Base-by-base conservation (phyloP, 2,888 invertebrate genomes). In the Drosophila basisetae region DNA sequence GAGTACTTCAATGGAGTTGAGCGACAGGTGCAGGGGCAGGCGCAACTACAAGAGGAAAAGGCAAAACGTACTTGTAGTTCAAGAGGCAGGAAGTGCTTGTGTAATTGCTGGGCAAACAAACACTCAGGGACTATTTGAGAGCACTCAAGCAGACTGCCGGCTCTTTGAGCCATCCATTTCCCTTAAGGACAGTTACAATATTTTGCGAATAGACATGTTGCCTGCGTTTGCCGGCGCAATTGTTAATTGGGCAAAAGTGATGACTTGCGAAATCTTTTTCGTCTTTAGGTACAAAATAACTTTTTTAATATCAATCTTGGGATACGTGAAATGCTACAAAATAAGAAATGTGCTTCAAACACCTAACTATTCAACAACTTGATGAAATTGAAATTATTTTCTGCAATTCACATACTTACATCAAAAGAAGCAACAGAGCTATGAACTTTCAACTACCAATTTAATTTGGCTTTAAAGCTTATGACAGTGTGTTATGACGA, bases 21-120 rank as follows among this genome's bases (percentile, higher is more conserved):
- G 37, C 35, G 37, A 37, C 47, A 16, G 56, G 61, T 63, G 16
- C 41, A 50, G 58, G 18, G 39, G 47, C 28, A 39, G n/a, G 10
- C 22, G 16, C n/a, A 53, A 28, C 9, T 18, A 22, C 7, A 50
- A 65, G 41, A 56, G 55, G 39, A 39, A 30, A 53, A 53, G 49
- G 31, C 50, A 53, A 49, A 28, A 60, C 60, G 60, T 52, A 63
- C 59, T 63, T 35, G 31, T 18, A 33, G 33, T 62, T 62, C 25
- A 55, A 77, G 69, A 33, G 63, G 22, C 58, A 62, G 65, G 50
- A 75, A 78, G 75, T 70, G 70, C 72, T 75, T 66, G 53, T 59
- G 65, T 80, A 80, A 81, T 80, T 80, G 78, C 64, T 52, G 59
- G 56, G 68, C 71, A 80, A 80, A 80, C 80, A 80, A 75, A 68